Conservation (phyloP, 2,113 vertebrate genomes). For the Larimichthys polyactis region DNA sequence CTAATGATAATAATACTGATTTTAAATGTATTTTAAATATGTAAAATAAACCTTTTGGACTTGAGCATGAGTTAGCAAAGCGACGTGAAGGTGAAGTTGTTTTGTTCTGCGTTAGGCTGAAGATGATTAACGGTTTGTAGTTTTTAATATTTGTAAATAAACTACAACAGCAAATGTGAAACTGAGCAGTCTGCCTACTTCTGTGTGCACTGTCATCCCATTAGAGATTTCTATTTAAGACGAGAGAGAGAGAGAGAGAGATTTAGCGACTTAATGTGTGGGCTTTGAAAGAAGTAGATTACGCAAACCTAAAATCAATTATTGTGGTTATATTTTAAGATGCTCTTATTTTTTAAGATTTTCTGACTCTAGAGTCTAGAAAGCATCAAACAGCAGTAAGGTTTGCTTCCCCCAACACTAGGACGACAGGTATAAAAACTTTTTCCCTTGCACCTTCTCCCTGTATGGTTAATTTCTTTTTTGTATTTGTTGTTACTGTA, state of each 20-base stretch:
- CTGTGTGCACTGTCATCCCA: conserved; percentile 33
- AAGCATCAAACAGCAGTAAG: background rate
- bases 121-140: conserved; percentile 73
- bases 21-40: conserved; percentile 99
- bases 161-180: conserved; percentile 65
- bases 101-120: conserved; percentile 70
- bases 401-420: background rate
- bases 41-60: conserved; percentile 97
- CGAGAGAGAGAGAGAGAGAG: background rate
- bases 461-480: conserved; percentile 61
- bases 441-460: conserved; percentile 10
- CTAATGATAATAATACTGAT: conserved; percentile 84
- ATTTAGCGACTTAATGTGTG: background rate
- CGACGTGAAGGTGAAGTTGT: conserved; percentile 79
- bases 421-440: background rate
- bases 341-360: background rate
- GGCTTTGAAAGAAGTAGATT: background rate
- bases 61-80: conserved; percentile 93
- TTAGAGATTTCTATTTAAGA: background rate
- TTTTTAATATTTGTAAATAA: conserved; percentile 84
- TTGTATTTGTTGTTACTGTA: conserved; percentile 58
- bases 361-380: background rate
- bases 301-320: background rate
- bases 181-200: conserved; percentile 47
- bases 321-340: background rate